Base-by-base conservation (phyloP, 2,797 vertebrate genomes). In the Chromobotia macracanthus region DNA sequence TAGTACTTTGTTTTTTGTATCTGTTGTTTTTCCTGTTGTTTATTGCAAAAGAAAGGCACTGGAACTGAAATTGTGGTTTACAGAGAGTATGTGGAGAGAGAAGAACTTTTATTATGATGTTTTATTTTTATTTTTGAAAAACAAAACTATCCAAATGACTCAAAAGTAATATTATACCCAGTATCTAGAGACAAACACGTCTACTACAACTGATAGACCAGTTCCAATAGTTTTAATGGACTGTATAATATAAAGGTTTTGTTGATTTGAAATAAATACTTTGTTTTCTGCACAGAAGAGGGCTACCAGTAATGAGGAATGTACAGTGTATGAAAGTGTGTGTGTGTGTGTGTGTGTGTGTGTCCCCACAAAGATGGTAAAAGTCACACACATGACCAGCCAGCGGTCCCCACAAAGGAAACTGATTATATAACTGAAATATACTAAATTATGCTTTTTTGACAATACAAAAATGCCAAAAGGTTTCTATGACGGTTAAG, bases 21-120 rank as follows among this genome's bases (percentile, higher is more conserved):
- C 74, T 88, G 72, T 90, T 88, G 72, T 84, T 84, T 87, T 51
- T 63, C n/a, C 58, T 79, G 67, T 79, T 65, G 58, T 79, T 79
- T 87, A 75, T 90, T 88, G 87, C 80, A 80, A 84, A 86, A 84
- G 83, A 89, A 90, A 92, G 90, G 91, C 92, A 93, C 92, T 94
- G 92, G 92, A 94, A 91, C 85, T 88, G 83, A 89, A 23, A 86
- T 88, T 89, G 87, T 84, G 88, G 85, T 90, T 84, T 87, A 86
- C 80, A 83, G 78, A 87, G 81, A 81, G 77, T 84, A 80, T 73
- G 19, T 28, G 46, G 58, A 84, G 77, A 86, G 77, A 75, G 21
- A 71, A 21, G 55, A 69, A 73, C 44, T 66, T 79, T 25, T 88
- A 73, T 84, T 81, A 73, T 80, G 18, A 86, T 65, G 81, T n/a